Evolutionary conservation across 2,113 vertebrate species (phyloP).

Genomic region (Hepsetus odoe): DNA sequence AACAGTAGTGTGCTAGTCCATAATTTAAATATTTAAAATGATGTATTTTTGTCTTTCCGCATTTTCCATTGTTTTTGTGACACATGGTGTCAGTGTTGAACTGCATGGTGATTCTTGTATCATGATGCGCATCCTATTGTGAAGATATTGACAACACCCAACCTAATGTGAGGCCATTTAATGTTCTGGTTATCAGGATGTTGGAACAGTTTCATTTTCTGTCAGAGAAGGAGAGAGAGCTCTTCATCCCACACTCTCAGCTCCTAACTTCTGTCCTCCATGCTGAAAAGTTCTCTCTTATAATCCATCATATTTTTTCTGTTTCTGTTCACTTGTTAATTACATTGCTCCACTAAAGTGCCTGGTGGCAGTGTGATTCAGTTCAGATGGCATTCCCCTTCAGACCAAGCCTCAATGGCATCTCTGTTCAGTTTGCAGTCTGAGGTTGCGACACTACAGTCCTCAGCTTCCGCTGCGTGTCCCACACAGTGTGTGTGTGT

Average conservation of each 20-base stretch:
- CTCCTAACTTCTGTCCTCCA: background rate
- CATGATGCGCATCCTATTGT: no score
- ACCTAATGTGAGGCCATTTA: no score
- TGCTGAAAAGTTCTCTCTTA: no score
- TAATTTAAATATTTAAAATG: no score
- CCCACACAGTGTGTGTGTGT: conserved; percentile 28
- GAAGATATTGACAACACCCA: no score
- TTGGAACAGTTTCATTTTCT: background rate
- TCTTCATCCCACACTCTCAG: background rate
- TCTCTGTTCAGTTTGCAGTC: conserved; percentile 66
- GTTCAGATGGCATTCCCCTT: conserved; percentile 69
- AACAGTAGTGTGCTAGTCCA: no score
- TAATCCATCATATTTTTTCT: background rate
- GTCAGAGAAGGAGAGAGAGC: background rate
- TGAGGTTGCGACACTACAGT: conserved; percentile 43
- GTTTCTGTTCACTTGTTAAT: conserved; percentile 2
- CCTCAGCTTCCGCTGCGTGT: conserved; percentile 45
- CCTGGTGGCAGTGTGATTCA: conserved; percentile 68
- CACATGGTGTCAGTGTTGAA: no score
- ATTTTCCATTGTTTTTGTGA: no score
- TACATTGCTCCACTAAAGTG: conserved; percentile 40
- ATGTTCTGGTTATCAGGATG: no score
- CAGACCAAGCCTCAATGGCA: conserved; percentile 67
- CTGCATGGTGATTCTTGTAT: no score
- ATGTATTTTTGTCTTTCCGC: no score